These are phyloP conservation scores for Scolopax bukidnonensis DNA, from an alignment of 2,797 vertebrate species.

Conservation along the genomic window DNA sequence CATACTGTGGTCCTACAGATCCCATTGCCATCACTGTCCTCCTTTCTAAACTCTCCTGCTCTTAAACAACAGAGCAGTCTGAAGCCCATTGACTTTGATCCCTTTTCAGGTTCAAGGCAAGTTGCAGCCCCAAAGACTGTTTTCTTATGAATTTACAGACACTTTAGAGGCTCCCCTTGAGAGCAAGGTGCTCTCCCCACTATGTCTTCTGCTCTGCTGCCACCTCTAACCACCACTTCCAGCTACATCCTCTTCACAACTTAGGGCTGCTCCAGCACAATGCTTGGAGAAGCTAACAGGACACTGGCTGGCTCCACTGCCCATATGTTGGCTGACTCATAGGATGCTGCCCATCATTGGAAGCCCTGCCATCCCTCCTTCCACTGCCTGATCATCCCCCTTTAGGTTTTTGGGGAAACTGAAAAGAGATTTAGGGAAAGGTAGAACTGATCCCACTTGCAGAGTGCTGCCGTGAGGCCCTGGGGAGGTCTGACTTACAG, in stretches of 20 bases:
- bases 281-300: not conserved
- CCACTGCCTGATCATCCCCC: fast-evolving
- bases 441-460: not conserved
- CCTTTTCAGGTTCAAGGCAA: not conserved
- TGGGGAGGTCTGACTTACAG: not conserved
- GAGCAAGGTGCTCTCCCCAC: not conserved
- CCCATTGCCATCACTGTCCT: not conserved
- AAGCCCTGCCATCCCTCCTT: not conserved
- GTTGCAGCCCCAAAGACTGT: not conserved
- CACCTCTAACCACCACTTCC: not conserved
- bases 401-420: not conserved
- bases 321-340: not conserved
- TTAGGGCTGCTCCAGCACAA: not conserved
- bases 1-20: not conserved
- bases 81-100: not conserved
- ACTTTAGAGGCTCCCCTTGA: not conserved
- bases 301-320: not conserved
- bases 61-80: not conserved
- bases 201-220: not conserved
- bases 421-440: not conserved
- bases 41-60: not conserved
- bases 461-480: not conserved
- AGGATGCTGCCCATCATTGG: fast-evolving
- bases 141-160: not conserved
- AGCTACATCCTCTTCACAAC: not conserved